These are phyloP conservation scores for Tragopan temminckii DNA, from an alignment of 2,797 vertebrate genomes.

Conservation along the genomic window DNA sequence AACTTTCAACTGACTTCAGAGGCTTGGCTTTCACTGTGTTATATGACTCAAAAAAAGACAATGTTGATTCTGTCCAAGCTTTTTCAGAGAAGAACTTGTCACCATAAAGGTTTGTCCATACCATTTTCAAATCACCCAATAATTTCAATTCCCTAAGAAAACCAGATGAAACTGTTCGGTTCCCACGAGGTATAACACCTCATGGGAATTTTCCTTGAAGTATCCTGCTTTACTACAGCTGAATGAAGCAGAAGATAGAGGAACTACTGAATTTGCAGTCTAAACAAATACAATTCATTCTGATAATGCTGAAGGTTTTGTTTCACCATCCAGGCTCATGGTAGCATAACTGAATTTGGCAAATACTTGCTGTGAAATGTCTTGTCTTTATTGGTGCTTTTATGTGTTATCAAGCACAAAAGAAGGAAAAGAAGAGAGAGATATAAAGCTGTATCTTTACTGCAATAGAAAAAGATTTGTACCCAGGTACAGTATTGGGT, in stretches of 20 bases:
- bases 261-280: neutral
- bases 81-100: neutral
- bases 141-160: neutral
- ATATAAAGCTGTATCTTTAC: neutral
- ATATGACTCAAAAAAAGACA: neutral
- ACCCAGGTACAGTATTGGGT: neutral
- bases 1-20: neutral
- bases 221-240: neutral
- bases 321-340: neutral
- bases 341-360: neutral
- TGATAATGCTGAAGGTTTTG: constrained; percentile 1
- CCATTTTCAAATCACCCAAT: neutral
- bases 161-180: neutral
- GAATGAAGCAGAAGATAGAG: neutral
- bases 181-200: neutral
- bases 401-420: constrained; percentile 33
- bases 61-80: neutral
- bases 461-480: constrained; percentile 35
- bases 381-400: constrained; percentile 31
- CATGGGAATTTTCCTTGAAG: neutral
- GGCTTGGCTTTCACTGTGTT: neutral
- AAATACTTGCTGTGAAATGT: constrained; percentile 12
- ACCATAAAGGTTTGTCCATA: neutral
- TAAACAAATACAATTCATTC: constrained; percentile 13
- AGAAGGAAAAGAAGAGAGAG: neutral